A percentile compares a stretch with the other conserved stretches of the same genome.
Evolutionary conservation across 2,113 vertebrate genomes (phyloP).

Genomic region (Psilopsiagon aurifrons): DNA sequence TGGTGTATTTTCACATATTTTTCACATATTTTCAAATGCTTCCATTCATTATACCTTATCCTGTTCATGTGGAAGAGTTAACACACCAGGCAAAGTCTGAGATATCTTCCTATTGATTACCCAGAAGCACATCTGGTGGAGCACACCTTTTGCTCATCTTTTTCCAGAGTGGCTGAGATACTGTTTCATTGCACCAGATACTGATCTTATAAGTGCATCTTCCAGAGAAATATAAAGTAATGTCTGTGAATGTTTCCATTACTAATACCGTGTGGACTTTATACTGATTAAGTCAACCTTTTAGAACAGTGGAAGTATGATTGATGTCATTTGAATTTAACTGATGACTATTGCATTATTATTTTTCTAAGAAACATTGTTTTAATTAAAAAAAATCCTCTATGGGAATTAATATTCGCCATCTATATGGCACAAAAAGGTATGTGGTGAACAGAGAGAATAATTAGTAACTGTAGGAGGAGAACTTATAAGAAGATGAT

Average conservation of each 20-base stretch:
- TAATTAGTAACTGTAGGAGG: slow-evolving; percentile 23
- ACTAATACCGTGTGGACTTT: neutral
- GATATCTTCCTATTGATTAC: neutral
- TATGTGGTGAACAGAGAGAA: neutral
- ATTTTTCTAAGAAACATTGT: slow-evolving; percentile 38
- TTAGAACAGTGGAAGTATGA: neutral
- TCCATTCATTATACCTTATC: neutral
- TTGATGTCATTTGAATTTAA: slow-evolving; percentile 5
- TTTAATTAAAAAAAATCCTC: slow-evolving; percentile 43
- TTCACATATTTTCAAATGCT: neutral
- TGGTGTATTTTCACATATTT: neutral
- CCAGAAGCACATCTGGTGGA: neutral
- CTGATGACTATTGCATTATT: slow-evolving; percentile 35
- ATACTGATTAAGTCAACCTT: slow-evolving; percentile 5
- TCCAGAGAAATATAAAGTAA: neutral
- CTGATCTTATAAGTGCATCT: neutral
- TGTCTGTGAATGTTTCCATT: neutral
- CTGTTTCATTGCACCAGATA: neutral
- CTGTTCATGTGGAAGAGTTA: neutral
- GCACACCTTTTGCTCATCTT: neutral
- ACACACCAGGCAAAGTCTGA: neutral
- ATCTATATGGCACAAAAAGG: slow-evolving; percentile 43
- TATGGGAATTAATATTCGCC: slow-evolving; percentile 29
- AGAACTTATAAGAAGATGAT: slow-evolving; percentile 24
- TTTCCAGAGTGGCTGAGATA: neutral